A percentile compares a stretch with the other conserved stretches of the same genome.
Evolutionary conservation across 2,113 vertebrate genomes (phyloP).

Genomic region (Zapus hudsonius): DNA sequence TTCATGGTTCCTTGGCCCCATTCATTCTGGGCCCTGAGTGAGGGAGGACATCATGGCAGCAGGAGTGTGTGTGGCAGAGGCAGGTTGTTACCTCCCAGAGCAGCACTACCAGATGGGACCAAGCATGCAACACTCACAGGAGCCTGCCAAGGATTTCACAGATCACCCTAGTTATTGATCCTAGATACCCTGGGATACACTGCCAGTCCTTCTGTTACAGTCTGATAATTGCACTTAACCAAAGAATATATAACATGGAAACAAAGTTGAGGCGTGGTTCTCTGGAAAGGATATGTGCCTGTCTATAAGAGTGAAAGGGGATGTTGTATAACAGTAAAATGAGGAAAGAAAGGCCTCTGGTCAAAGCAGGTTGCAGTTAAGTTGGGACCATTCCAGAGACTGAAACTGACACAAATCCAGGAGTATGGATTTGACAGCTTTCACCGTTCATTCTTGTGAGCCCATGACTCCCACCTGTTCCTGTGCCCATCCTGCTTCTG

Average conservation of each 20-base stretch:
- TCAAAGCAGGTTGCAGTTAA: conserved; percentile 15
- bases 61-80: background rate
- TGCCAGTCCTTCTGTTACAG: background rate
- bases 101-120: background rate
- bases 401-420: background rate
- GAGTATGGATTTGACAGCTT: background rate
- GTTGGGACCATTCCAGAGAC: background rate
- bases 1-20: background rate
- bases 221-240: background rate
- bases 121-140: background rate
- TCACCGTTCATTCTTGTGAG: background rate
- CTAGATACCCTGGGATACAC: background rate
- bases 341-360: background rate
- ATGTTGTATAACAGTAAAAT: background rate
- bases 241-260: background rate
- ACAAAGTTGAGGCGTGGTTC: background rate
- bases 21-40: background rate
- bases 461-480: background rate
- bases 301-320: background rate
- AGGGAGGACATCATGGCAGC: background rate
- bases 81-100: background rate
- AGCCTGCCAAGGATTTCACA: background rate
- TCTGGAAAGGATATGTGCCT: background rate
- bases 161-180: background rate
- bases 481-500: background rate